phyloP scores from a whole-genome alignment of 2,113 vertebrate genomes.

The Chamaea fasciata region DNA sequence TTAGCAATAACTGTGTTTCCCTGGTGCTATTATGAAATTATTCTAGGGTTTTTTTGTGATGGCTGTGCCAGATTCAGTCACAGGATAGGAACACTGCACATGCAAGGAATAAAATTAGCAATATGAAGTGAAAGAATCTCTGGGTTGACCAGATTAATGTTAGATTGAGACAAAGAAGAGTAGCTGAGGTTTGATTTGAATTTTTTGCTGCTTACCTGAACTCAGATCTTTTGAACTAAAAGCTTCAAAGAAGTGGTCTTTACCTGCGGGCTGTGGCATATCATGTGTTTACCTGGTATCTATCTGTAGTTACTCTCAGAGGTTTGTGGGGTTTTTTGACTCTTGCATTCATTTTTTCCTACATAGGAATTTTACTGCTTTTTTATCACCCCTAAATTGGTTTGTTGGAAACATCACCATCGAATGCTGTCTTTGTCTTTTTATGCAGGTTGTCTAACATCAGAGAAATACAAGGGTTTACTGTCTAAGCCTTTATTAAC shows the following conservation, averaged over 20 bases:
- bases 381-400: background rate
- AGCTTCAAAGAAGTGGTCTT: background rate
- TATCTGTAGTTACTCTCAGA: background rate
- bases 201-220: background rate
- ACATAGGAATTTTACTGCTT: background rate
- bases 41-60: background rate
- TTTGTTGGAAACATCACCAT: background rate
- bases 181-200: background rate
- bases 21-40: background rate
- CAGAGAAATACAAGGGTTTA: background rate
- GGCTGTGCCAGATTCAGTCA: background rate
- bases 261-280: background rate
- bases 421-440: background rate
- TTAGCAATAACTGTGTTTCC: background rate
- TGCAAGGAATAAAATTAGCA: background rate
- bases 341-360: background rate
- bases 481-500: slow-evolving; percentile 27
- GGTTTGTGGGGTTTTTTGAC: background rate
- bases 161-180: background rate
- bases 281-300: background rate
- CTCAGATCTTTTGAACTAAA: background rate
- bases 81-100: fast-evolving
- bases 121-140: background rate
- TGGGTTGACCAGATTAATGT: background rate
- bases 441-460: background rate